These are phyloP conservation scores for Trypoxylus dichotomus DNA, from an alignment of 1,140 invertebrate genomes.

Conservation along the genomic window DNA sequence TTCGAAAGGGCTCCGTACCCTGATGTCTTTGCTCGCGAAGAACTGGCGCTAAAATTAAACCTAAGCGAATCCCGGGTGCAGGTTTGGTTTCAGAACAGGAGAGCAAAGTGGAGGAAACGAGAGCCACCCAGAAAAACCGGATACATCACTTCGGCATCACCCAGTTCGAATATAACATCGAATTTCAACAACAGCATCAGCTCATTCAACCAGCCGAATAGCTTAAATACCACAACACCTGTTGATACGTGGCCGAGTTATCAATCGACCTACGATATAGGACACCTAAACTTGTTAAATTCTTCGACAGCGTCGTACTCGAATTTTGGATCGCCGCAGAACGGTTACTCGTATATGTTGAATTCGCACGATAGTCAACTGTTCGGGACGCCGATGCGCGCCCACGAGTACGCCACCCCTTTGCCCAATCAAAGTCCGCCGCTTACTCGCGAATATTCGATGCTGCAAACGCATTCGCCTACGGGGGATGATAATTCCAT, in stretches of 20 bases:
- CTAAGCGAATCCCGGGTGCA: slow-evolving; percentile 93
- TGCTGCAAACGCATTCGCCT: slow-evolving; percentile 67
- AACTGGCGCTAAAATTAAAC: slow-evolving; percentile 86
- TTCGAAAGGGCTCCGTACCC: slow-evolving; percentile 95
- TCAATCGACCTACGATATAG: slow-evolving; percentile 73
- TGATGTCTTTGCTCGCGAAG: slow-evolving; percentile 94
- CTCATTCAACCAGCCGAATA: slow-evolving; percentile 68
- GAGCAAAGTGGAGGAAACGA: slow-evolving; percentile 97
- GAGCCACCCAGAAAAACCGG: slow-evolving; percentile 94
- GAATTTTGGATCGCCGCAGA: slow-evolving; percentile 57
- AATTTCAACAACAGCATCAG: slow-evolving; percentile 66
- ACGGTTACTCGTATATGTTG: slow-evolving; percentile 67
- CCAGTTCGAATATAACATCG: slow-evolving; percentile 60
- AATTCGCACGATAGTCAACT: slow-evolving; percentile 67
- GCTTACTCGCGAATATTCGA: slow-evolving; percentile 65
- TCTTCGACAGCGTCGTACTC: slow-evolving; percentile 69
- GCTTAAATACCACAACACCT: slow-evolving; percentile 60
- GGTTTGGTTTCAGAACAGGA: slow-evolving; percentile 92
- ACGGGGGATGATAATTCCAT: slow-evolving; percentile 59
- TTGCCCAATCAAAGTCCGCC: slow-evolving; percentile 59
- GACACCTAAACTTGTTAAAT: slow-evolving; percentile 70
- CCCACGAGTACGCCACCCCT: slow-evolving; percentile 65
- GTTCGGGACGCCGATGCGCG: slow-evolving; percentile 62
- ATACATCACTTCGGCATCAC: slow-evolving; percentile 48
- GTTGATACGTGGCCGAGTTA: slow-evolving; percentile 77